Evolutionary conservation across 2,797 vertebrate genomes (phyloP).

Genomic region (Chromis chromis): DNA sequence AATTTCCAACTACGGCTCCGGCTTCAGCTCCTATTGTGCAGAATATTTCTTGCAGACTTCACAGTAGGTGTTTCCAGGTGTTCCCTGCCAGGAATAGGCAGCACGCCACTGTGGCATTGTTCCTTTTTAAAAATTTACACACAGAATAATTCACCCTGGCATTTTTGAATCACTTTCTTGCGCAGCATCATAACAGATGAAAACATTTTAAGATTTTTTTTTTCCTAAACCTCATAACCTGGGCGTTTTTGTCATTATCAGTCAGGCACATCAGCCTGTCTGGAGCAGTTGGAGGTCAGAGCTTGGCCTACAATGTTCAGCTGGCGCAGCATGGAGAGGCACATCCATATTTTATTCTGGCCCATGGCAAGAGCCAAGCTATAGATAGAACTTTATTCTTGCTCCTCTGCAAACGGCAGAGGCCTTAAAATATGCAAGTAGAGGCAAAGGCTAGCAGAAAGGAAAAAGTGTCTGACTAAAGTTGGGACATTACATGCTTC

Average conservation of each 20-base stretch:
- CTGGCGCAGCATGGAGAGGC: constrained; percentile 56
- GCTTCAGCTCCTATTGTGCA: neutral
- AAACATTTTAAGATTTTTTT: constrained; percentile 15
- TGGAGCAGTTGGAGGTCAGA: constrained; percentile 67
- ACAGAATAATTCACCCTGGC: constrained; percentile 30
- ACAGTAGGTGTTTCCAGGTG: constrained; percentile 25
- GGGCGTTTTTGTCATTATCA: constrained; percentile 32
- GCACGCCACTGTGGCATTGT: constrained; percentile 25
- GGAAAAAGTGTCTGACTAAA: constrained; percentile 53
- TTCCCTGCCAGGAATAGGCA: constrained; percentile 41
- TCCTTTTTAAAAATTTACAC: constrained; percentile 40
- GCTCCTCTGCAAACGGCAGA: constrained; percentile 62
- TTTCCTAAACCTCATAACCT: constrained; percentile 13
- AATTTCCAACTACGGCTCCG: too few relatives aligned
- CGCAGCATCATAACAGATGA: neutral
- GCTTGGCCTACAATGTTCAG: constrained; percentile 51
- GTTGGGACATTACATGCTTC: constrained; percentile 54
- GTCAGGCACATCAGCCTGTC: constrained; percentile 32
- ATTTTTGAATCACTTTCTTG: constrained; percentile 23
- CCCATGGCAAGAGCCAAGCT: constrained; percentile 75
- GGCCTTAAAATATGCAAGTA: constrained; percentile 67
- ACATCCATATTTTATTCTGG: constrained; percentile 82
- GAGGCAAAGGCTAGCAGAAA: constrained; percentile 38
- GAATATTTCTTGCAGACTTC: constrained; percentile 1
- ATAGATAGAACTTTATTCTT: constrained; percentile 79